Evolutionary conservation across 2,797 vertebrate genomes (phyloP).

Genomic region (Ibycter americanus): DNA sequence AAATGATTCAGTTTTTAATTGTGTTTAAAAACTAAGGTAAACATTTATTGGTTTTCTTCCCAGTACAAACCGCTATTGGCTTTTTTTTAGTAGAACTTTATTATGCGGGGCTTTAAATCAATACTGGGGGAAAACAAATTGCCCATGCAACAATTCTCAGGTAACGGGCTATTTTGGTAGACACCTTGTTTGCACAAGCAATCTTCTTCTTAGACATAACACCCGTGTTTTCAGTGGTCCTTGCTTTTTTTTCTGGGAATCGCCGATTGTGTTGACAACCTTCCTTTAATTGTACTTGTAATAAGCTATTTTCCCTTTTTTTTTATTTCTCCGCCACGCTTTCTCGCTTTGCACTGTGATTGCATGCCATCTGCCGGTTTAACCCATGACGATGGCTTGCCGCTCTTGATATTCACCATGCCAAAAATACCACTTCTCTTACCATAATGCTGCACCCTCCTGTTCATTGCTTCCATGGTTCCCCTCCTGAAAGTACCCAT

Average conservation of each 20-base stretch:
- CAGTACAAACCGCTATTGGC: neutral
- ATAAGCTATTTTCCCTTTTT: slow-evolving; percentile 91
- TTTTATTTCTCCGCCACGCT: slow-evolving; percentile 91
- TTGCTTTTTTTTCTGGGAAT: slow-evolving; percentile 84
- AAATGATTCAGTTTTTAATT: slow-evolving; percentile 15
- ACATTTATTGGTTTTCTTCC: neutral
- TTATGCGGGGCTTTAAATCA: neutral
- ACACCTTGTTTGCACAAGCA: neutral
- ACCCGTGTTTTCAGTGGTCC: slow-evolving; percentile 22
- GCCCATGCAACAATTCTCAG: neutral
- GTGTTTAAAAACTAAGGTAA: neutral
- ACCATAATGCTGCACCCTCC: slow-evolving; percentile 99
- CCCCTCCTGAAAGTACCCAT: slow-evolving; percentile 99
- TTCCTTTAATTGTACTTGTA: slow-evolving; percentile 94
- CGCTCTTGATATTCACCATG: slow-evolving; percentile 96
- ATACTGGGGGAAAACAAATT: neutral
- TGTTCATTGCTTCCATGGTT: slow-evolving; percentile 99
- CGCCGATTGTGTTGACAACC: slow-evolving; percentile 85
- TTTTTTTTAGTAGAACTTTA: neutral
- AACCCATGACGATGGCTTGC: slow-evolving; percentile 96
- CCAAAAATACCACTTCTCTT: slow-evolving; percentile 89
- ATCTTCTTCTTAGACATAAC: slow-evolving; percentile 28
- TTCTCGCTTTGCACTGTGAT: slow-evolving; percentile 98
- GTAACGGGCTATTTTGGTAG: neutral
- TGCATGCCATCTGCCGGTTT: slow-evolving; percentile 99